Conservation (phyloP, 2,797 vertebrate species). For the Lagothrix lagotricha region DNA sequence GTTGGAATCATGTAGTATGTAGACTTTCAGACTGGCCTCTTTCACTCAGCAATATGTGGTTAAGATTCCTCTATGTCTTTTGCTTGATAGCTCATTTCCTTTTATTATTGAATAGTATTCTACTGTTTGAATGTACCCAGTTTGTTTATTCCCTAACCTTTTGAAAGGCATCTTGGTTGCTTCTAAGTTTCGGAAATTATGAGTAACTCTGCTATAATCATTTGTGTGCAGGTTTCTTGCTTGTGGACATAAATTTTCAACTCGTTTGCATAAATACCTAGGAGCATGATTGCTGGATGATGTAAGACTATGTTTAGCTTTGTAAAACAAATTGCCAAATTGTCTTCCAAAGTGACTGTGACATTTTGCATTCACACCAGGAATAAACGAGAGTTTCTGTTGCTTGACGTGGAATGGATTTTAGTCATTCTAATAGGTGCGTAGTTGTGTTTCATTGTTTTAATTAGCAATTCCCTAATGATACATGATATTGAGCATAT, state of each 20-base stretch:
- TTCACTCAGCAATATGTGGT: neutral
- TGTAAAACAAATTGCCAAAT: neutral
- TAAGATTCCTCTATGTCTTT: neutral
- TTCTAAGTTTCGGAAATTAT: neutral
- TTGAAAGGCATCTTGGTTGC: neutral
- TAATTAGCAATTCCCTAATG: neutral
- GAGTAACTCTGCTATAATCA: neutral
- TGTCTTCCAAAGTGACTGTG: neutral
- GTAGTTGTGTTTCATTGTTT: neutral
- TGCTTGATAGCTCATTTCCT: neutral
- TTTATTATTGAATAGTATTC: neutral
- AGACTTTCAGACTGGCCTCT: neutral
- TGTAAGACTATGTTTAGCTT: neutral
- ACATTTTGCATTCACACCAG: neutral
- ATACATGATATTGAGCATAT: neutral
- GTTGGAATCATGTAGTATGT: neutral
- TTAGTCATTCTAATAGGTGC: neutral
- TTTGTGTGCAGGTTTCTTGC: neutral
- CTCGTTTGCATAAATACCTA: neutral
- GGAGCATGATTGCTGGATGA: neutral
- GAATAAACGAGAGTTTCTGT: neutral
- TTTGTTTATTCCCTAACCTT: neutral
- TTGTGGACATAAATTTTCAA: neutral
- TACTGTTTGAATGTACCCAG: neutral
- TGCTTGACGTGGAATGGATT: neutral